Evolutionary conservation across 2,888 invertebrate species (phyloP).

Genomic region (Trimorus sp.): DNA sequence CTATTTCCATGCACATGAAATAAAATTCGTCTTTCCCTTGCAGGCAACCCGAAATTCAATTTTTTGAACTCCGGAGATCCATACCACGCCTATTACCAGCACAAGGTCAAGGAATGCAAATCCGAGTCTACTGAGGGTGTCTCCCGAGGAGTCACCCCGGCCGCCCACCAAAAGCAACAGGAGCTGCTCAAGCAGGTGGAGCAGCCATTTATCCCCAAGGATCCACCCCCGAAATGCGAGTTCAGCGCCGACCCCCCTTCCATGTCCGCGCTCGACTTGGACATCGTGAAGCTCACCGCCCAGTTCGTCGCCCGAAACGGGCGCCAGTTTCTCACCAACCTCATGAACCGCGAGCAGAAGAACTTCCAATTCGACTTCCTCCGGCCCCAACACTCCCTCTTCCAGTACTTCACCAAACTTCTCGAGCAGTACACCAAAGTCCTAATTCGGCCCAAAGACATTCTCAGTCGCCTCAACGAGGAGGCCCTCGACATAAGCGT

Average conservation of each 20-base stretch:
- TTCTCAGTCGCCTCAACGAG: slow-evolving; percentile 89
- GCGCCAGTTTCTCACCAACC: slow-evolving; percentile 97
- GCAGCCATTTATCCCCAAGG: slow-evolving; percentile 93
- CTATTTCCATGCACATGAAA: too few relatives aligned
- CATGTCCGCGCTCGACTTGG: slow-evolving; percentile 98
- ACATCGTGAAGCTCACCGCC: slow-evolving; percentile 98
- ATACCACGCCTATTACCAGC: slow-evolving; percentile 99
- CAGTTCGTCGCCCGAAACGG: slow-evolving; percentile 99
- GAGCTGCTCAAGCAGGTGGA: slow-evolving; percentile 93
- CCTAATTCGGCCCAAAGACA: slow-evolving; percentile 96
- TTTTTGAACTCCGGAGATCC: slow-evolving; percentile 98
- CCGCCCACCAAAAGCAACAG: slow-evolving; percentile 93
- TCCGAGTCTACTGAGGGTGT: slow-evolving; percentile 81
- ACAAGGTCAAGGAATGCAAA: slow-evolving; percentile 96
- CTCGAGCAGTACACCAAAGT: slow-evolving; percentile 99
- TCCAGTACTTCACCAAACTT: slow-evolving; percentile 98
- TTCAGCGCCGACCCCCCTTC: slow-evolving; percentile 99
- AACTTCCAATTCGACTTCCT: slow-evolving; percentile 99
- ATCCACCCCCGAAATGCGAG: slow-evolving; percentile 95
- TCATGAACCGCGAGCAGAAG: slow-evolving; percentile 99
- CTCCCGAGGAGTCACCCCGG: slow-evolving; percentile 84
- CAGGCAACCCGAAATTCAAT: slow-evolving; percentile 96
- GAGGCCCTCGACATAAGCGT: slow-evolving; percentile 87
- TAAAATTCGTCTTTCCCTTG: neutral
- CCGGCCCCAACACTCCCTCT: slow-evolving; percentile 98